Percentiles rank a stretch among this genome's conserved stretches.
phyloP scores from a whole-genome alignment of 2,797 vertebrate genomes.

The Peromyscus melanophrys region DNA sequence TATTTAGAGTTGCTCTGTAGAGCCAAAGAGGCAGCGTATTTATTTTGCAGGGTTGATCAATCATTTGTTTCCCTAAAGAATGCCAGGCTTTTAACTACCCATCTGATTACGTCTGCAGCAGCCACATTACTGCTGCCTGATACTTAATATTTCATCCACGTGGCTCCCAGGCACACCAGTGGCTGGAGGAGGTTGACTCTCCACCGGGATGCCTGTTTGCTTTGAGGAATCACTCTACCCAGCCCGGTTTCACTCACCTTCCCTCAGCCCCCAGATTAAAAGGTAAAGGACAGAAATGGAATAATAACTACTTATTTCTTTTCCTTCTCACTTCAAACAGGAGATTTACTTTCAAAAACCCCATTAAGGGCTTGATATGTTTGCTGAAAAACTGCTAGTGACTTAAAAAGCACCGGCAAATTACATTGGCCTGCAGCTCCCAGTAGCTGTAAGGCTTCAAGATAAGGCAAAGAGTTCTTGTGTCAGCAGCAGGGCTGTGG shows the following conservation, averaged over 20 bases:
- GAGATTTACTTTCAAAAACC: constrained; percentile 75
- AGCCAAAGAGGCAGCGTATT: constrained; percentile 86
- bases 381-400: constrained; percentile 51
- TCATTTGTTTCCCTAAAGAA: constrained; percentile 88
- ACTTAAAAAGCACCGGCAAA: constrained; percentile 67
- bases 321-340: constrained; percentile 79
- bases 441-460: constrained; percentile 30
- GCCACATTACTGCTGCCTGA: constrained; percentile 44
- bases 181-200: constrained; percentile 70
- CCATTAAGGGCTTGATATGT: constrained; percentile 64
- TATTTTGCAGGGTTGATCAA: constrained; percentile 88
- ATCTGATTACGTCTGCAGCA: constrained; percentile 85
- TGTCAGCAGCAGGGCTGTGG: not conserved
- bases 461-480: constrained; percentile 39
- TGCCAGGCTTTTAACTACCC: constrained; percentile 88
- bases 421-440: constrained; percentile 39
- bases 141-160: constrained; percentile 86
- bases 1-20: constrained; percentile 88
- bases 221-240: constrained; percentile 57
- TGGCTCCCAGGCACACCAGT: constrained; percentile 69
- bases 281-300: constrained; percentile 73
- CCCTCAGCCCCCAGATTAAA: constrained; percentile 41
- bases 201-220: constrained; percentile 62
- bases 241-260: not conserved
- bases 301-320: constrained; percentile 79